Evolutionary conservation across 35 echinoderm and acorn worm species (phyloP).

Genomic region (Holothuria glaberrima): DNA sequence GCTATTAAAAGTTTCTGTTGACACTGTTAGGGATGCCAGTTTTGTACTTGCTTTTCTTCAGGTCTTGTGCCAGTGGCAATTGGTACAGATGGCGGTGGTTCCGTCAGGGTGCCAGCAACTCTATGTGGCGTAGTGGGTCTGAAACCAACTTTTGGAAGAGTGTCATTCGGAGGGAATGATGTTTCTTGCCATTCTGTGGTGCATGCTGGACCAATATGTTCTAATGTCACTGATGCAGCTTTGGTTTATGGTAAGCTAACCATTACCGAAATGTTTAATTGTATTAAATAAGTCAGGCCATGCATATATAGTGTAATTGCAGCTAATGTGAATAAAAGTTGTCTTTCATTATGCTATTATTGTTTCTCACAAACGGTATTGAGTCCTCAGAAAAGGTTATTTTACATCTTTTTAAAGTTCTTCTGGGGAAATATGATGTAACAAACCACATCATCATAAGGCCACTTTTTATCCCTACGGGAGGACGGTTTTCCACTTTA

Average conservation of each 20-base stretch:
- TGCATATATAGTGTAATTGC: too few species aligned
- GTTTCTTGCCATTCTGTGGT: constrained; percentile 58
- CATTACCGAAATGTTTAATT: not conserved
- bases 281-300: too few species aligned
- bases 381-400: too few species aligned
- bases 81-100: constrained; percentile 64
- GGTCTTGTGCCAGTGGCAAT: constrained; percentile 65
- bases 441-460: too few species aligned
- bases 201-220: constrained; percentile 47
- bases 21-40: not conserved
- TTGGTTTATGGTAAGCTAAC: constrained; percentile 53
- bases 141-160: constrained; percentile 67
- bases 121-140: constrained; percentile 66
- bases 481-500: too few species aligned
- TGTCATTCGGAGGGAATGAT: constrained; percentile 42
- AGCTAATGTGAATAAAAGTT: too few species aligned
- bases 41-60: constrained; percentile 7
- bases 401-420: too few species aligned
- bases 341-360: too few species aligned
- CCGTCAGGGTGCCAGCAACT: constrained; percentile 55
- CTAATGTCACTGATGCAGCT: constrained; percentile 57
- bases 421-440: too few species aligned
- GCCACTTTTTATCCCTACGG: too few species aligned
- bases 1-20: too few species aligned
- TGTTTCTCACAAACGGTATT: too few species aligned